A percentile compares a stretch with the other conserved stretches of the same genome.
Conservation (phyloP, 2,888 invertebrate species). For the Temnothorax rugatulus region DNA sequence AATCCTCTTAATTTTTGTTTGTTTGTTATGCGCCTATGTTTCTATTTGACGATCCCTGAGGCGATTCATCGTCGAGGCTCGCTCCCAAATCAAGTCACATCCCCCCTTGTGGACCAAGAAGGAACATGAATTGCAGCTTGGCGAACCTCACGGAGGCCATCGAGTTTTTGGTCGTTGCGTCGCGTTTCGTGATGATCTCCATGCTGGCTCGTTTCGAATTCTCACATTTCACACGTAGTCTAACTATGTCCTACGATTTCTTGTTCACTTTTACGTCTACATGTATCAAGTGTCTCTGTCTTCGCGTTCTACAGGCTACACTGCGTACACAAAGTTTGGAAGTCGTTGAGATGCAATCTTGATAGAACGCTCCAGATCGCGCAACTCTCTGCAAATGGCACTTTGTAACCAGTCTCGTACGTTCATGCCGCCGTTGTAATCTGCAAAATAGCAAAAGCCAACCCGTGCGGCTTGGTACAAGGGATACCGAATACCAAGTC, state of each 20-base stretch:
- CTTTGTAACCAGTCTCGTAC: constrained; percentile 76
- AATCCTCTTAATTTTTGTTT: constrained; percentile 29
- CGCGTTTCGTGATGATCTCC: constrained; percentile 63
- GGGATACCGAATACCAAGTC: constrained; percentile 62
- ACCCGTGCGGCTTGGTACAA: constrained; percentile 71
- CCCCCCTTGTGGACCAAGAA: constrained; percentile 75
- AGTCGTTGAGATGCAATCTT: constrained; percentile 60
- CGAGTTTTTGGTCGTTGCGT: constrained; percentile 51
- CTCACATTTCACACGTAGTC: constrained; percentile 51
- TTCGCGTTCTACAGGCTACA: constrained; percentile 63
- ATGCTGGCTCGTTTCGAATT: constrained; percentile 52
- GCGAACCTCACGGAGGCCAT: constrained; percentile 65
- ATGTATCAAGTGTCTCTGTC: constrained; percentile 42
- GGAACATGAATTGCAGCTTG: constrained; percentile 75
- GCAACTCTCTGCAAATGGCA: constrained; percentile 75
- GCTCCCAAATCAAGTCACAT: constrained; percentile 69
- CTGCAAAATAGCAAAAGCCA: constrained; percentile 80
- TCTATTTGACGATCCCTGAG: constrained; percentile 69
- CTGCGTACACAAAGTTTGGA: constrained; percentile 61
- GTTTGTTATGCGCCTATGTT: constrained; percentile 55
- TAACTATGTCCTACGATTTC: constrained; percentile 38
- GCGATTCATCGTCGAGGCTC: constrained; percentile 72
- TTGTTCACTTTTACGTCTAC: constrained; percentile 48
- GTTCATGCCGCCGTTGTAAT: constrained; percentile 80
- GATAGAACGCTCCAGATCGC: constrained; percentile 68